phyloP scores from a whole-genome alignment of 1,140 invertebrate species.

The Nilaparvata lugens region DNA sequence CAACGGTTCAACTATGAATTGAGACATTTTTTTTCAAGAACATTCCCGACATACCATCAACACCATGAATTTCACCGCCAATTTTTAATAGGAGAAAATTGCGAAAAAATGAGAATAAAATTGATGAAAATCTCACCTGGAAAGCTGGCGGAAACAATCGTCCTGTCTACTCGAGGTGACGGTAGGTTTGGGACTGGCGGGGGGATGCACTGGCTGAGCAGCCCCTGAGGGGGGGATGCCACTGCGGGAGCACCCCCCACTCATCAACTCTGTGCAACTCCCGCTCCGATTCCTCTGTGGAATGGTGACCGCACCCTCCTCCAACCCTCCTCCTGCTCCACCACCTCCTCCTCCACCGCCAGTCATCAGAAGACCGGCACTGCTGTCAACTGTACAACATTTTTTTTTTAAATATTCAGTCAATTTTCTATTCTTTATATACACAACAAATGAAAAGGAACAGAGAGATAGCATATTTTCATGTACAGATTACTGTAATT shows the following conservation, averaged over 20 bases:
- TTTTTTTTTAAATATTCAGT: no score
- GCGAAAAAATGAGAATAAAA: no score
- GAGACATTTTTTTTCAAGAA: no score
- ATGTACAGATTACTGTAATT: no score
- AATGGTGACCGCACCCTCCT: not conserved
- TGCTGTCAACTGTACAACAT: slow-evolving; percentile 50
- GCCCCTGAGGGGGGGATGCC: not conserved
- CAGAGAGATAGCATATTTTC: no score
- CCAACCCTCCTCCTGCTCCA: not conserved
- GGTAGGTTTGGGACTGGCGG: slow-evolving; percentile 18
- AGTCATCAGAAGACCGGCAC: slow-evolving; percentile 50
- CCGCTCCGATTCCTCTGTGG: slow-evolving; percentile 22
- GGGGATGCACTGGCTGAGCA: slow-evolving; percentile 9
- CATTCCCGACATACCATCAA: no score
- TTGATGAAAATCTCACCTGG: slow-evolving; percentile 18
- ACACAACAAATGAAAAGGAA: no score
- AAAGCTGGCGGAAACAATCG: slow-evolving; percentile 20
- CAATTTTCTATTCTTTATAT: no score
- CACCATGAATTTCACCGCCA: no score
- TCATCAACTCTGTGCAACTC: slow-evolving; percentile 27
- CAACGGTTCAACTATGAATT: no score
- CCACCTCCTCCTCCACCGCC: slow-evolving; percentile 11
- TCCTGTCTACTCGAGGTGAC: no score
- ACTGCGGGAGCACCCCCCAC: not conserved
- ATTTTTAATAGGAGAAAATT: no score